Evolutionary conservation across 2,113 vertebrate genomes (phyloP), one percentile per base, ranked within the genome.

Genomic region (Ictidomys tridecemlineatus): DNA sequence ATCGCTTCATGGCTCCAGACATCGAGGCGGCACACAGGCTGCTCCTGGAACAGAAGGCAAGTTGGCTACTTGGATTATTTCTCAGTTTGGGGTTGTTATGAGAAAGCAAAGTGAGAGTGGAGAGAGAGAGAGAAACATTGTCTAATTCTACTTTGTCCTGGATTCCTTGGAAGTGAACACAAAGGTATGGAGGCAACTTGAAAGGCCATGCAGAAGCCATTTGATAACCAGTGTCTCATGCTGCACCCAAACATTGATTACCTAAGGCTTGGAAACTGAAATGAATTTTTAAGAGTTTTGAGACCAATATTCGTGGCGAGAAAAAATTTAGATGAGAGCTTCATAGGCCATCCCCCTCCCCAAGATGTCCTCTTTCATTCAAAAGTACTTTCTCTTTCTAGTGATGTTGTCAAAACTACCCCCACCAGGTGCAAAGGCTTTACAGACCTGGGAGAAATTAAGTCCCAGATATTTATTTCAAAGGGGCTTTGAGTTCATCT

Each of bases 1-100:
- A 99, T 98, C 99, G 99, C 86, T 99, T 99, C 98, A 99, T 99
- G 99, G 99, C 99, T 79, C 99, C 99, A 1, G 99, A 99, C 92
- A 99, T 99, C 0, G 99, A 99, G 96, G 99, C 99, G 1, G 99
- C 98, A 18, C 99, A 99, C 97, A 98, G 99, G 85, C 98, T 99
- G 76, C 99, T 99, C 0, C 95, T 99, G 34, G 99, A 99, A 76
- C 99, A 99, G 97, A 99, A 99, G 99, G 99, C 16, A 79, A 99
- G 98, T 82, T 88, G 97, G 82, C 45, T 8, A 26, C 85, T 58
- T 0, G 5, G 34, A 30, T 89, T 65, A 16, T 12, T 34, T 72
- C 34, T 53, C 56, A 10, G 28, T 26, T 56, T 63, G 17, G 13
- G 42, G 48, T 56, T 8, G 5, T 58, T 76, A 11, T 12, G 7